Percentiles rank a stretch among this genome's conserved stretches.
Evolutionary conservation across 2,797 vertebrate species (phyloP).

Genomic region (Manis javanica): DNA sequence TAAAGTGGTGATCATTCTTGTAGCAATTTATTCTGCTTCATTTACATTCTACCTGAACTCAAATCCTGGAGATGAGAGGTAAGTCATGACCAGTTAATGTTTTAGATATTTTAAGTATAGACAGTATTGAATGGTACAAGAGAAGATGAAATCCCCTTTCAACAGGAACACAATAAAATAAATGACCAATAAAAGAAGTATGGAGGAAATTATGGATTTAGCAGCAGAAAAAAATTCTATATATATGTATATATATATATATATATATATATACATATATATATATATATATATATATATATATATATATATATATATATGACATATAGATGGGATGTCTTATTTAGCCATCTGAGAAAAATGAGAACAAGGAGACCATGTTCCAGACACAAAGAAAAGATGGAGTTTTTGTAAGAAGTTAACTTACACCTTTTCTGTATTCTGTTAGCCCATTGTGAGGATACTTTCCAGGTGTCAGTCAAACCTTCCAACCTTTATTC

Average conservation of each 20-base stretch:
- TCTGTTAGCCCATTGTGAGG: neutral
- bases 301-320: neutral
- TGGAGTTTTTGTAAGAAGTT: neutral
- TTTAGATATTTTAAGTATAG: neutral
- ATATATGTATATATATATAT: neutral
- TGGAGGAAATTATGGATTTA: neutral
- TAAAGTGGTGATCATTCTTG: neutral
- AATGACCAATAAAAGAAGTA: neutral
- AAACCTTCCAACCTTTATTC: neutral
- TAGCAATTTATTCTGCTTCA: neutral
- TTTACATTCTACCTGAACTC: neutral
- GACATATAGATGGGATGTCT: neutral
- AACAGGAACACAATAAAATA: neutral
- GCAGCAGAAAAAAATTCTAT: neutral
- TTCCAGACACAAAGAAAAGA: neutral
- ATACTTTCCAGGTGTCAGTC: neutral
- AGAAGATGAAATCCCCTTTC: neutral
- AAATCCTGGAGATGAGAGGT: neutral
- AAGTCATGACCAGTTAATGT: neutral
- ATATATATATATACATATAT: too few relatives aligned
- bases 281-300: too few relatives aligned
- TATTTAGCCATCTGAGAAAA: neutral
- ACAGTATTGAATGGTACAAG: neutral
- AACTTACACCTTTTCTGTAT: neutral
- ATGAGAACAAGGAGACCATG: neutral